These are phyloP conservation scores for Otus scops DNA, from an alignment of 2,797 vertebrate species.

Conservation along the genomic window DNA sequence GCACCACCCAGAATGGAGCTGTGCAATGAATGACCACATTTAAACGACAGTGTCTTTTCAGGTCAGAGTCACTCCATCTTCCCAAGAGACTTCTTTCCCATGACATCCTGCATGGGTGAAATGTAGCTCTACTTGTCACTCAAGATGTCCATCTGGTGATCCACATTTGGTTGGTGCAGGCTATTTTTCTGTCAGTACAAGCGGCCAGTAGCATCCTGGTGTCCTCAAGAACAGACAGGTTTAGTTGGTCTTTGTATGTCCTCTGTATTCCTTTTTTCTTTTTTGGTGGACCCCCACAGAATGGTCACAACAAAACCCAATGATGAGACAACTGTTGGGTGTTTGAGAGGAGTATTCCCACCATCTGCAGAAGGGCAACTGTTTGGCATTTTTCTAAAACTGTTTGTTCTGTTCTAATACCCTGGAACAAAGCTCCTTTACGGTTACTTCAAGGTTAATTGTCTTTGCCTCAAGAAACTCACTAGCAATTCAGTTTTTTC, in stretches of 20 bases:
- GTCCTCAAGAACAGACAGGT: not conserved
- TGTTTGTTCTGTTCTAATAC: not conserved
- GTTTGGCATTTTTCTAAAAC: not conserved
- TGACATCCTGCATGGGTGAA: not conserved
- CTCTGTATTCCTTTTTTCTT: not conserved
- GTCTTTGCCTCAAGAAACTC: not conserved
- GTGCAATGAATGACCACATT: rapidly evolving
- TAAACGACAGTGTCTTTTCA: not conserved
- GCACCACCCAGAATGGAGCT: not conserved
- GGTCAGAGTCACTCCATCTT: not conserved
- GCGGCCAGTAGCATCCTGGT: not conserved
- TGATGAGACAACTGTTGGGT: not conserved
- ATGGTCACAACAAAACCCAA: not conserved
- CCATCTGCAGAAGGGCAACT: not conserved
- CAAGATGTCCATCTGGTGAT: not conserved
- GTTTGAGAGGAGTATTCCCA: not conserved
- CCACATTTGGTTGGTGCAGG: not conserved
- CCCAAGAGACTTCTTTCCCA: not conserved
- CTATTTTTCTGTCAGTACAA: not conserved
- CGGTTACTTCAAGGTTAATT: not conserved
- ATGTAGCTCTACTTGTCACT: not conserved
- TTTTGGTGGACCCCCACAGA: not conserved
- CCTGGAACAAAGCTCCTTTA: not conserved
- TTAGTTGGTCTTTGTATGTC: not conserved
- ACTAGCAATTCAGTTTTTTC: not conserved